Base-by-base conservation (phyloP, 1,140 invertebrate genomes). In the Sycophila sp. region DNA sequence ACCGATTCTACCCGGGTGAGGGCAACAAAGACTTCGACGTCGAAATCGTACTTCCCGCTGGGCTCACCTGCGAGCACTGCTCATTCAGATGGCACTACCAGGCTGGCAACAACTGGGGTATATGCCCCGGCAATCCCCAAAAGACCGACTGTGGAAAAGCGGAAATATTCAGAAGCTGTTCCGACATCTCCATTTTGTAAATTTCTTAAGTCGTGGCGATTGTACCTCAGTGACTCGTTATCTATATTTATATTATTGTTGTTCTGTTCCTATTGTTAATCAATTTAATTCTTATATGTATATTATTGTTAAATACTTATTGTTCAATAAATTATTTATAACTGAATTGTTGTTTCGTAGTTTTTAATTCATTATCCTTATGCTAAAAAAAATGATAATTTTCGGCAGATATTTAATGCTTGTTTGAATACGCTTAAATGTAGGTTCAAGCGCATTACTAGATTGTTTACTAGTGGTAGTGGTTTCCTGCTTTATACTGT, bases 91-190 rank as follows among this genome's bases (percentile, higher is more conserved):
- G 47, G 63, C 22, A 66, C 73, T 55, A 51, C 6, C 30, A 53
- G 0, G 68, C 58, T 13, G 77, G 84, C 17, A 90, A 90, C 75
- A 87, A 85, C 58, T 90, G 89, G 89, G 89, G 89, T 3, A 59
- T 71, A n/a, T 90, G 89, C 71, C 79, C 78, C 10, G 73, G 87
- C 74, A 87, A 87, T 10, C 77, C 68, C 1, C 81, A 78, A n/a
- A 81, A 78, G 19, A 19, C 88, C 24, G 90, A 90, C 4, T 91
- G 90, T 76, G 90, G 90, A 30, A 78, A 85, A 2, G 90, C 91
- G 77, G 91, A 93, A 80, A 87, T 85, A 5, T 93, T 92, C 75
- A 81, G 90, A 67, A 88, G 88, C 38, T 92, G 91, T 79, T 88
- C 91, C 5, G 92, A 93, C 80, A 87, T 93, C 56, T 79, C 84